Conservation (phyloP, 1,140 invertebrate species). For the Eriosoma lanigerum region DNA sequence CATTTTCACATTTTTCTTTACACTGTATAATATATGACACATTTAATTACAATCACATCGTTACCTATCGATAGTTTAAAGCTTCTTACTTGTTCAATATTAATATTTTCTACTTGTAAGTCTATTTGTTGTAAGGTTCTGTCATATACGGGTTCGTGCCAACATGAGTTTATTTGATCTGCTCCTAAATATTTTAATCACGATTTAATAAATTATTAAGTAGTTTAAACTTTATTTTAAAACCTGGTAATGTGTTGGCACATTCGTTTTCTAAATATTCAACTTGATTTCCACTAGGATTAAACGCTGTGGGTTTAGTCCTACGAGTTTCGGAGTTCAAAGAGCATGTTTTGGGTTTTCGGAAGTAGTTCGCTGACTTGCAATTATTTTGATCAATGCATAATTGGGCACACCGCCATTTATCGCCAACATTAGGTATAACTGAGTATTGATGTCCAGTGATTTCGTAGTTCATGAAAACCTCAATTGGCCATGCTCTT, state of each 20-base stretch:
- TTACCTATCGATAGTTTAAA: neutral
- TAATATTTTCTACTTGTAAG: slow-evolving; percentile 53
- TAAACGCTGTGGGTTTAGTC: slow-evolving; percentile 62
- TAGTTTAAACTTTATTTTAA: neutral
- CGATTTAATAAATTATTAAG: neutral
- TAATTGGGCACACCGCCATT: slow-evolving; percentile 59
- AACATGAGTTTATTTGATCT: slow-evolving; percentile 52
- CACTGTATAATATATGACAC: slow-evolving; percentile 58
- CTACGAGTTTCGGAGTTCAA: slow-evolving; percentile 61
- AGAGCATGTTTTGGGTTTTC: slow-evolving; percentile 57
- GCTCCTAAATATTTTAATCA: neutral
- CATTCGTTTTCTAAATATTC: slow-evolving; percentile 64
- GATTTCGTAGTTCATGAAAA: slow-evolving; percentile 59
- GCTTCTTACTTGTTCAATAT: slow-evolving; percentile 53
- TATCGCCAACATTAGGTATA: slow-evolving; percentile 56
- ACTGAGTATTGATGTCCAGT: slow-evolving; percentile 58
- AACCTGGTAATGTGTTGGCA: slow-evolving; percentile 6
- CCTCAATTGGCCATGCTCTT: slow-evolving; percentile 60
- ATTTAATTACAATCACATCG: neutral
- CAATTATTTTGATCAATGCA: slow-evolving; percentile 58
- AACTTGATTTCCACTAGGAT: slow-evolving; percentile 54
- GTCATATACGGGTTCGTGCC: slow-evolving; percentile 55
- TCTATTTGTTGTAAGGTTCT: slow-evolving; percentile 54
- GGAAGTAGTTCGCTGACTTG: slow-evolving; percentile 57
- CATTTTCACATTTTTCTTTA: slow-evolving; percentile 60